Conservation (phyloP, 2,113 vertebrate genomes). For the Forbesichthys agassizii region DNA sequence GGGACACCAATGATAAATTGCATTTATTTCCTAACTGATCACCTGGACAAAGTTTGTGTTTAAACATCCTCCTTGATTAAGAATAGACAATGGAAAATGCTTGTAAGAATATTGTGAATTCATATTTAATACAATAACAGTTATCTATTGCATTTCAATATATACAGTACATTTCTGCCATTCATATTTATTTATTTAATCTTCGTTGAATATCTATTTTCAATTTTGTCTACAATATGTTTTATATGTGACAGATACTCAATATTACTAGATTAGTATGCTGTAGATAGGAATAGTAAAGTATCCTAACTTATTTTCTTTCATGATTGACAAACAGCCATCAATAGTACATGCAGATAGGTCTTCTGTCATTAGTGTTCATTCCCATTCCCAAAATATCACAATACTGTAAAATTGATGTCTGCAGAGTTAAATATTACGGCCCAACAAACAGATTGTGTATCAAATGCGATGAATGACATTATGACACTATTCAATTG, state of each 20-base stretch:
- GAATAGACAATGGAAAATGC: background rate
- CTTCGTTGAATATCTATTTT: no score
- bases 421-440: slow-evolving; percentile 16
- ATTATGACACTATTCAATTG: slow-evolving; percentile 65
- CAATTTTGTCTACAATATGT: no score
- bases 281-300: no score
- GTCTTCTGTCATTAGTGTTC: no score
- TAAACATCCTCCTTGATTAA: background rate
- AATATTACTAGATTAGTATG: no score
- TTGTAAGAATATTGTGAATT: background rate
- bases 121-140: background rate
- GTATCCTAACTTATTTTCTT: no score
- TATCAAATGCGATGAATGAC: slow-evolving; percentile 52
- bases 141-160: background rate
- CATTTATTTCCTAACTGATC: background rate
- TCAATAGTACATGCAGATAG: no score
- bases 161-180: no score
- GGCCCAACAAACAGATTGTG: slow-evolving; percentile 34
- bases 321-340: no score
- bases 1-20: slow-evolving; percentile 2
- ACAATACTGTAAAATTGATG: background rate
- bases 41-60: background rate
- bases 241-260: no score
- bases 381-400: no score
- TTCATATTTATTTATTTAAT: no score